Conservation (phyloP, 2,113 vertebrate genomes). For the Lepus timidus region DNA sequence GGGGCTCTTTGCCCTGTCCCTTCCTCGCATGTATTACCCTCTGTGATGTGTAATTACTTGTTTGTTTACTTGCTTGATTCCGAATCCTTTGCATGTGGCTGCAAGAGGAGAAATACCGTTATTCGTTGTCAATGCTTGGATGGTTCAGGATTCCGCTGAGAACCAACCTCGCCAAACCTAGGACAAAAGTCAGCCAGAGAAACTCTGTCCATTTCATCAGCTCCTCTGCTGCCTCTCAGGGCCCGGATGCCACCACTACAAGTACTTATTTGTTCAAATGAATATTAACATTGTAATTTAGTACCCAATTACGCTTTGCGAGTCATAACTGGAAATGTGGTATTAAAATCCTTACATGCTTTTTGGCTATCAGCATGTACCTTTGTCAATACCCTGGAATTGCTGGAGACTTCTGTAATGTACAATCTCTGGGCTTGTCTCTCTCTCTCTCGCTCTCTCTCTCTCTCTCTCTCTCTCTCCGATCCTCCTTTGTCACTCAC, state of each 20-base stretch:
- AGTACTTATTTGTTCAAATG: slow-evolving; percentile 90
- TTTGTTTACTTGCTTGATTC: not conserved
- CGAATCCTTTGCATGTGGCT: not conserved
- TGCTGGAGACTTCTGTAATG: slow-evolving; percentile 64
- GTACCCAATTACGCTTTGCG: slow-evolving; percentile 90
- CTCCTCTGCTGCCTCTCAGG: slow-evolving; percentile 85
- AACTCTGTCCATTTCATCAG: slow-evolving; percentile 84
- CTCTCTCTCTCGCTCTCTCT: not conserved
- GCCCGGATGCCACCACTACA: slow-evolving; percentile 82
- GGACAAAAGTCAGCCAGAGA: slow-evolving; percentile 82
- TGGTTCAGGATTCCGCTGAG: slow-evolving; percentile 62
- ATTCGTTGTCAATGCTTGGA: not conserved
- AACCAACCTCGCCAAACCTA: slow-evolving; percentile 72
- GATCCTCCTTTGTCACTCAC: not conserved
- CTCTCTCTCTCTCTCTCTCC: no score
- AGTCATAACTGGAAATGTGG: slow-evolving; percentile 88
- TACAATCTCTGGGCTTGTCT: not conserved
- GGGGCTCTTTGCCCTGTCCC: rapidly evolving
- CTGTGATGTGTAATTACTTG: not conserved
- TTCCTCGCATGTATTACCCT: not conserved
- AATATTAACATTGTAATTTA: slow-evolving; percentile 92
- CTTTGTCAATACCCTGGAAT: slow-evolving; percentile 68
- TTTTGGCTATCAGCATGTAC: slow-evolving; percentile 69
- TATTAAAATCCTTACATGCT: slow-evolving; percentile 85
- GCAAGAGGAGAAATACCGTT: not conserved